These are phyloP conservation scores for Dendrolimus pini DNA, from an alignment of 2,888 invertebrate species.

Conservation along the genomic window DNA sequence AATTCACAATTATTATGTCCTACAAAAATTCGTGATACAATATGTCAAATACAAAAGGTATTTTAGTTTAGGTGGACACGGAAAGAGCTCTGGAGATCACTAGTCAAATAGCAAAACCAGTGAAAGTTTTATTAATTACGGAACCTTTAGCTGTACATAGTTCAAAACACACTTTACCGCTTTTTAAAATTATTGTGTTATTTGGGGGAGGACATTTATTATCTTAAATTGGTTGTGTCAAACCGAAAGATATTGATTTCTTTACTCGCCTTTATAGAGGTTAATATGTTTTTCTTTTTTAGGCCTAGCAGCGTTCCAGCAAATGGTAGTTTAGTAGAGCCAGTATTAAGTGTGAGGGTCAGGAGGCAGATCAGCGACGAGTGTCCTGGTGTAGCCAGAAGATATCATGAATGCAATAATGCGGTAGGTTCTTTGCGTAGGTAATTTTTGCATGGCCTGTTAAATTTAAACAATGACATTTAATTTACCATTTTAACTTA, in stretches of 20 bases:
- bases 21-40: no score
- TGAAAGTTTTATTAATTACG: no score
- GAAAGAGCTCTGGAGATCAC: no score
- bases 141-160: no score
- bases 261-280: background rate
- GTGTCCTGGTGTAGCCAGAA: constrained; percentile 84
- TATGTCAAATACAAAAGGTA: no score
- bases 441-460: no score
- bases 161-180: no score
- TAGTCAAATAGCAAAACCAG: no score
- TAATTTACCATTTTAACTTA: no score
- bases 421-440: constrained; percentile 78
- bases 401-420: constrained; percentile 88
- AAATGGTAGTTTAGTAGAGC: constrained; percentile 30
- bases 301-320: constrained; percentile 26
- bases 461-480: no score
- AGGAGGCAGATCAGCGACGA: constrained; percentile 51
- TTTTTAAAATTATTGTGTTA: background rate
- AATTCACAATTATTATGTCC: no score
- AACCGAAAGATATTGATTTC: background rate
- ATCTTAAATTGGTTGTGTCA: constrained; percentile 18
- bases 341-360: constrained; percentile 42
- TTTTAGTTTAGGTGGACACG: no score
- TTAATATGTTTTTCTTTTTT: constrained; percentile 27
- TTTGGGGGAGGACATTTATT: constrained; percentile 18